Evolutionary conservation across 2,113 vertebrate genomes (phyloP).

Genomic region (Forbesichthys papilliferus): DNA sequence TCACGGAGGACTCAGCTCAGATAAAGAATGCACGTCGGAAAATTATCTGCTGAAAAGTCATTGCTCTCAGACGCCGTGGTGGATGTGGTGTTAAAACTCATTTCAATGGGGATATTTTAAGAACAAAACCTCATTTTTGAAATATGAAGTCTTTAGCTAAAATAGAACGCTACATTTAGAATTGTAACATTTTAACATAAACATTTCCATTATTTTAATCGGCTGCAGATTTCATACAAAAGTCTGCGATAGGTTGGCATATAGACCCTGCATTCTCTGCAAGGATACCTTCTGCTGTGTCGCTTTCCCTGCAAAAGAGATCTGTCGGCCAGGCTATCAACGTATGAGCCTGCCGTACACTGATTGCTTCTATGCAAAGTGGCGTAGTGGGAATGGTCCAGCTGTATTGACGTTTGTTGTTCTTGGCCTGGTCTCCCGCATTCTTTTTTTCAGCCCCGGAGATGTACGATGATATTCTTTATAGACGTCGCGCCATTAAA

Average conservation of each 20-base stretch:
- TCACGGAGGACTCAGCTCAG: slow-evolving; percentile 34
- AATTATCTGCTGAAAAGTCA: slow-evolving; percentile 44
- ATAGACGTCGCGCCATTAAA: slow-evolving; percentile 13
- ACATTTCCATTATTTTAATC: background rate
- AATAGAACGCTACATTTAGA: no score
- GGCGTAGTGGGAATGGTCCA: slow-evolving; percentile 13
- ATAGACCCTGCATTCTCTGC: background rate
- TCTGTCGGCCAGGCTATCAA: slow-evolving; percentile 8
- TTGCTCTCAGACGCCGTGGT: slow-evolving; percentile 34
- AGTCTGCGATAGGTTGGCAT: slow-evolving; percentile 1
- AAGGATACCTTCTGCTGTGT: background rate
- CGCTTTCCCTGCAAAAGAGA: slow-evolving; percentile 7
- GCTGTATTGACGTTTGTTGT: slow-evolving; percentile 31
- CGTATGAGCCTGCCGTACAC: background rate
- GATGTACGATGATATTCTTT: slow-evolving; percentile 44
- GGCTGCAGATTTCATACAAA: slow-evolving; percentile 11
- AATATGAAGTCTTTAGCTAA: no score
- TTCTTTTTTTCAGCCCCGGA: slow-evolving; percentile 37
- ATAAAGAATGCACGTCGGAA: slow-evolving; percentile 53
- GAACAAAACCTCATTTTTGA: no score
- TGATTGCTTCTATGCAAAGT: slow-evolving; percentile 30
- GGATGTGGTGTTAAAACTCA: slow-evolving; percentile 24
- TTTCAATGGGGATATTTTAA: background rate
- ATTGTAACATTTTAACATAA: no score
- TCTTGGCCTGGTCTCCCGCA: slow-evolving; percentile 37